Evolutionary conservation across 2,797 vertebrate genomes (phyloP), one percentile per base, ranked within the genome.

Genomic region (Apodemus agrarius): DNA sequence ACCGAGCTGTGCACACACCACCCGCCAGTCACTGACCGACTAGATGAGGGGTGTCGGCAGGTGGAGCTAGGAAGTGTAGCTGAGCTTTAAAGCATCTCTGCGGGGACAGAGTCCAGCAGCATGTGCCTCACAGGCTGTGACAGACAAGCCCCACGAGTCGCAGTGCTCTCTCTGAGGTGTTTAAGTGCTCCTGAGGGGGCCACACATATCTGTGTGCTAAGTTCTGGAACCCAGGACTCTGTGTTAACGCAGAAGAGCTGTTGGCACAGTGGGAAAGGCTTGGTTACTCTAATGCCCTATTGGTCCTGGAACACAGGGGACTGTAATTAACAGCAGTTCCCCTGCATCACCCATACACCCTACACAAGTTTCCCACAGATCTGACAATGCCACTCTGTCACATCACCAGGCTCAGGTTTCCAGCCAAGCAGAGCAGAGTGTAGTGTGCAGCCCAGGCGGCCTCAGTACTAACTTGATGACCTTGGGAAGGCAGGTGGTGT

Each of bases 391-490:
- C 46, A 22, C 83, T 52, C 40, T 11, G n/a, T 34, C 82, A 59
- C 76, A 40, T 59, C 31, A 69, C 59, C 65, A 91, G 65, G 87
- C 61, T 94, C 78, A 29, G 57, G 37, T 78, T 86, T 65, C 57
- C 97, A 72, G 90, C 10, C 87, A 95, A 61, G 37, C 14, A 85
- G 89, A 63, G 90, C 2, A 74, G 89, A 93, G 17, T 84, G 21
- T 82, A 87, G 93, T 21, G 93, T 22, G 85, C 17, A 89, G 82
- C 29, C 89, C 83, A 19, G 82, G 14, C 9, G 12, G 91, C 93
- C 88, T 89, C 76, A 95, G 90, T 98, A 98, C 98, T 98, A 96
- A 99, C 99, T 99, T 99, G 98, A 99, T 99, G 95, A 99, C 99
- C 96, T 99, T 99, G 89, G 99, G 99, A 90, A 99, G 99, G 43